phyloP scores from a whole-genome alignment of 2,888 invertebrate species.

The Esperia sulphurella region DNA sequence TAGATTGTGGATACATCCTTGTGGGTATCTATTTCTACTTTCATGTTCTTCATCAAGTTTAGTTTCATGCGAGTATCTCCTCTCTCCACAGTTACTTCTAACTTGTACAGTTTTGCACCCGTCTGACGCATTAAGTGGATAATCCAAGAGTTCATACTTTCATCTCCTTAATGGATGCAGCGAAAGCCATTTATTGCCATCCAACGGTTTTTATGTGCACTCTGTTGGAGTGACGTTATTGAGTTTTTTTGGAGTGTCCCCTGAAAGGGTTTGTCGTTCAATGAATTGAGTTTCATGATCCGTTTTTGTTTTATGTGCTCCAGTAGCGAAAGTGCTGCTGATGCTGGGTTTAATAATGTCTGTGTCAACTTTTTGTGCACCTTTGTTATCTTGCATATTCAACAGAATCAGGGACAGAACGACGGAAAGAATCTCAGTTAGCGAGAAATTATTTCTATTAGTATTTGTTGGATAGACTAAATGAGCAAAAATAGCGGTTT shows the following conservation, averaged over 20 bases:
- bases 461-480: too few relatives aligned
- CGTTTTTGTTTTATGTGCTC: neutral
- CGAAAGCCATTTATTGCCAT: slow-evolving; percentile 58
- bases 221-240: slow-evolving; percentile 37
- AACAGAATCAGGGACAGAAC: too few relatives aligned
- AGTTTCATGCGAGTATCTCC: too few relatives aligned
- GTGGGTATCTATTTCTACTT: too few relatives aligned
- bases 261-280: slow-evolving; percentile 12
- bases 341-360: neutral
- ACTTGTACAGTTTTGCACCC: slow-evolving; percentile 23
- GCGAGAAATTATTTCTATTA: too few relatives aligned
- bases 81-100: slow-evolving; percentile 13
- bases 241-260: slow-evolving; percentile 17
- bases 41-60: too few relatives aligned
- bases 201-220: slow-evolving; percentile 47
- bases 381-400: too few relatives aligned
- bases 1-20: too few relatives aligned
- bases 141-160: slow-evolving; percentile 68
- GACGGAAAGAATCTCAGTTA: too few relatives aligned
- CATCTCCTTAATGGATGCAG: slow-evolving; percentile 71
- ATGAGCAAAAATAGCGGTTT: too few relatives aligned
- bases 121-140: slow-evolving; percentile 63
- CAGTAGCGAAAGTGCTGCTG: neutral
- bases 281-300: slow-evolving; percentile 15
- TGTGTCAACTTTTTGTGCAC: neutral